Percentiles rank a stretch among this genome's conserved stretches.
phyloP scores from a whole-genome alignment of 2,113 vertebrate genomes.

The Spermophilus dauricus region DNA sequence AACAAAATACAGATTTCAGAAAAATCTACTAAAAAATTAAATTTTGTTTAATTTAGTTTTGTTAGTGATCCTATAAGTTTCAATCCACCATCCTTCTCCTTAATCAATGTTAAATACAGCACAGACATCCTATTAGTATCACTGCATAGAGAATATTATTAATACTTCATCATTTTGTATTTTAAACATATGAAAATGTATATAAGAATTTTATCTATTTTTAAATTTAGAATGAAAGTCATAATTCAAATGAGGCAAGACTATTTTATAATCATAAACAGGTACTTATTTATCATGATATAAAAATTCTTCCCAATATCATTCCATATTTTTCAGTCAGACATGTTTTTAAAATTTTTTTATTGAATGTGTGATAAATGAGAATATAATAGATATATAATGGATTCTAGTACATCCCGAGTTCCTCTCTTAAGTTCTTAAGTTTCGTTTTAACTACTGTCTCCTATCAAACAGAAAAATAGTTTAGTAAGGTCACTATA shows the following conservation, averaged over 20 bases:
- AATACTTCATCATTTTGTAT: constrained; percentile 1
- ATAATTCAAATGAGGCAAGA: not conserved
- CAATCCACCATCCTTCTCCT: not conserved
- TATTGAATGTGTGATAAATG: constrained; percentile 33
- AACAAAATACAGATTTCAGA: constrained; percentile 58
- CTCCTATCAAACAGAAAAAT: not conserved
- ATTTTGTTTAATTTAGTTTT: not conserved
- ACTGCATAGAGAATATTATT: not conserved
- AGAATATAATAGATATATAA: constrained; percentile 17
- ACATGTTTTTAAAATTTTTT: not conserved
- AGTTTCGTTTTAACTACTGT: constrained; percentile 14
- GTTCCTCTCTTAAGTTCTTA: not conserved
- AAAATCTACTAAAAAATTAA: constrained; percentile 39
- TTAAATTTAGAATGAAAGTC: constrained; percentile 42
- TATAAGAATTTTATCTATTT: not conserved
- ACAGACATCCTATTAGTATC: not conserved
- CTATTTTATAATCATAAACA: not conserved
- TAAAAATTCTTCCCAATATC: constrained; percentile 50
- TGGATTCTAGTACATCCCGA: not conserved
- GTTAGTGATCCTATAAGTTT: not conserved
- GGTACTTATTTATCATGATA: constrained; percentile 27
- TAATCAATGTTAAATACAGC: constrained; percentile 35
- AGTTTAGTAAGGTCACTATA: not conserved
- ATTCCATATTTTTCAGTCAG: constrained; percentile 12
- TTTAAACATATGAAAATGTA: not conserved